Conservation (phyloP, 1,140 invertebrate species). For the Cyclina sinensis region DNA sequence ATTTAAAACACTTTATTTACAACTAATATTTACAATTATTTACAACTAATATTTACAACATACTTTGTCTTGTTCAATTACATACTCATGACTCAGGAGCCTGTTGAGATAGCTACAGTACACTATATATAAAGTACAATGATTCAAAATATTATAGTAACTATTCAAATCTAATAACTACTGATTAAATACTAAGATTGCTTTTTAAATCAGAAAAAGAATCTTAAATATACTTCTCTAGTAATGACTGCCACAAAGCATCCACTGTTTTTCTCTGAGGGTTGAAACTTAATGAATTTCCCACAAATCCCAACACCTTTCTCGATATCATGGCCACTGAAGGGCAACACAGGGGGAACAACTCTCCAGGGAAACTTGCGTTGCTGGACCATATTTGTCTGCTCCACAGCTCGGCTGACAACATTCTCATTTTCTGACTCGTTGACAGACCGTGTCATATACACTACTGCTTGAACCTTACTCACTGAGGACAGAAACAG, state of each 20-base stretch:
- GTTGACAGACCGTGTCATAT: slow-evolving; percentile 79
- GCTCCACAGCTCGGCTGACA: slow-evolving; percentile 77
- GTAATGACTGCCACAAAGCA: slow-evolving; percentile 83
- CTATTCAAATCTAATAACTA: too few species aligned
- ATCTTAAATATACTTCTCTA: slow-evolving; percentile 80
- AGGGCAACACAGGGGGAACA: slow-evolving; percentile 81
- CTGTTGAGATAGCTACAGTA: too few species aligned
- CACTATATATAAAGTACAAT: too few species aligned
- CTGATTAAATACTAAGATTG: too few species aligned
- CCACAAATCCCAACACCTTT: slow-evolving; percentile 71
- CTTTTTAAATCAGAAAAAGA: background rate
- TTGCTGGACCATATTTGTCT: slow-evolving; percentile 74
- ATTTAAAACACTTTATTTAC: background rate
- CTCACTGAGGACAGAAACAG: slow-evolving; percentile 73
- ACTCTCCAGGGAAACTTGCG: slow-evolving; percentile 74
- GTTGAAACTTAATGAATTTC: slow-evolving; percentile 78
- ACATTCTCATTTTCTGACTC: slow-evolving; percentile 82
- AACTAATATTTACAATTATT: too few species aligned
- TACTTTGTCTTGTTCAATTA: too few species aligned
- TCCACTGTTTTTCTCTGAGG: slow-evolving; percentile 78
- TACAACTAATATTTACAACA: too few species aligned
- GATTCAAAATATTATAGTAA: too few species aligned
- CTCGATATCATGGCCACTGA: slow-evolving; percentile 76
- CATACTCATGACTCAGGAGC: too few species aligned
- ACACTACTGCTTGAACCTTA: slow-evolving; percentile 80